Conservation (phyloP, 1,140 invertebrate genomes). For the Calliphora vicina region DNA sequence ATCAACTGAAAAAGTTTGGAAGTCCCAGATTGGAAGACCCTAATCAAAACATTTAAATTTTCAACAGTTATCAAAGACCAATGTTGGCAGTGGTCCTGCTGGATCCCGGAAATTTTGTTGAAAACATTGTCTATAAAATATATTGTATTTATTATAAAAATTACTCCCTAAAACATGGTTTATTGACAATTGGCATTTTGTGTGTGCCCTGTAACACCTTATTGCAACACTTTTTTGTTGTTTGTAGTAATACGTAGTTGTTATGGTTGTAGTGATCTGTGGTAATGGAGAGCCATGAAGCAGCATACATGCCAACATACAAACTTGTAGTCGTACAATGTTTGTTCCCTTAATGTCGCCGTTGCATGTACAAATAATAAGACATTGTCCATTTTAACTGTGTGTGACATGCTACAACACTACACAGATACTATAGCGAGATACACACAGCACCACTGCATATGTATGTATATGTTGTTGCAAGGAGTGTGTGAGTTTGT, state of each 20-base stretch:
- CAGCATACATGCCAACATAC: too few species aligned
- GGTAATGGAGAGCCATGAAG: too few species aligned
- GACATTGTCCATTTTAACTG: background rate
- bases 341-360: background rate
- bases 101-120: too few species aligned
- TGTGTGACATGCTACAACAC: background rate
- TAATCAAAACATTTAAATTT: too few species aligned
- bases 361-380: background rate
- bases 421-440: background rate
- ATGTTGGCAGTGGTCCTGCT: too few species aligned
- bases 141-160: background rate
- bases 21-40: too few species aligned
- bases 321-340: background rate
- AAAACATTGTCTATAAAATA: too few species aligned
- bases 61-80: too few species aligned
- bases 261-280: too few species aligned
- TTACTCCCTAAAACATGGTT: background rate
- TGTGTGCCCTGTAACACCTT: background rate
- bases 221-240: conserved; percentile 3
- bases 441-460: background rate
- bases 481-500: background rate
- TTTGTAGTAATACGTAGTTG: too few species aligned
- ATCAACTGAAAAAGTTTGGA: too few species aligned
- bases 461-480: background rate
- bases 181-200: conserved; percentile 23